Percentiles rank a stretch among this genome's conserved stretches.
Conservation (phyloP, 2,113 vertebrate species). For the Anguilla rostrata region DNA sequence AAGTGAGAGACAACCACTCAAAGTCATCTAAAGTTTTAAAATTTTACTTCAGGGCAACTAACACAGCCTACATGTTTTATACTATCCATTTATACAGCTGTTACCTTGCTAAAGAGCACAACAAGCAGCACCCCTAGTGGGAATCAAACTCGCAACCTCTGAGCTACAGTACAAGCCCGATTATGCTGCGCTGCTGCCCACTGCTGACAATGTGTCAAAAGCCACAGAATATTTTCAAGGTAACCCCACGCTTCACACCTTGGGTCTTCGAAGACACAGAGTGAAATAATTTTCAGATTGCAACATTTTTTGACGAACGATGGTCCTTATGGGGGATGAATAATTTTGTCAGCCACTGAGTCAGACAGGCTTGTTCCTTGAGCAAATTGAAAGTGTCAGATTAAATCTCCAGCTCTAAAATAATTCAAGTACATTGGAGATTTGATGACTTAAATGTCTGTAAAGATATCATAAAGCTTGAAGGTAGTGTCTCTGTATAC, state of each 20-base stretch:
- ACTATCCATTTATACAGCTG: too few species aligned
- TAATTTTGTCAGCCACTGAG: slow-evolving; percentile 1
- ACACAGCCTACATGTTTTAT: too few species aligned
- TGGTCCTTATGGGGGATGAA: background rate
- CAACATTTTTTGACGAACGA: background rate
- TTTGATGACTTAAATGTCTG: background rate
- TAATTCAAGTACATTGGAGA: slow-evolving; percentile 15
- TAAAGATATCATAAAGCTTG: slow-evolving; percentile 10
- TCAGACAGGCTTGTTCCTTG: background rate
- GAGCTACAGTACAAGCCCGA: too few species aligned
- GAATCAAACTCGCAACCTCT: too few species aligned
- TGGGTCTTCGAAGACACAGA: slow-evolving; percentile 17
- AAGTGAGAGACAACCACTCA: background rate
- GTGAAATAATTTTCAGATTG: slow-evolving; percentile 4
- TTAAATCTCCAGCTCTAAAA: slow-evolving; percentile 26
- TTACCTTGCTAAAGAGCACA: too few species aligned
- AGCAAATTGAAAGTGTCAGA: slow-evolving; percentile 34
- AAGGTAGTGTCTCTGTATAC: background rate
- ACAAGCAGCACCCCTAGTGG: too few species aligned
- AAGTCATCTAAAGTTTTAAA: background rate
- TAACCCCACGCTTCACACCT: background rate
- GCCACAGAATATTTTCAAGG: background rate
- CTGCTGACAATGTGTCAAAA: background rate
- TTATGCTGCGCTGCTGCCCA: too few species aligned
- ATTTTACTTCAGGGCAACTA: too few species aligned